Evolutionary conservation across 2,888 invertebrate species (phyloP), one percentile per base, ranked within the genome.

Genomic region (Ormia ochracea): DNA sequence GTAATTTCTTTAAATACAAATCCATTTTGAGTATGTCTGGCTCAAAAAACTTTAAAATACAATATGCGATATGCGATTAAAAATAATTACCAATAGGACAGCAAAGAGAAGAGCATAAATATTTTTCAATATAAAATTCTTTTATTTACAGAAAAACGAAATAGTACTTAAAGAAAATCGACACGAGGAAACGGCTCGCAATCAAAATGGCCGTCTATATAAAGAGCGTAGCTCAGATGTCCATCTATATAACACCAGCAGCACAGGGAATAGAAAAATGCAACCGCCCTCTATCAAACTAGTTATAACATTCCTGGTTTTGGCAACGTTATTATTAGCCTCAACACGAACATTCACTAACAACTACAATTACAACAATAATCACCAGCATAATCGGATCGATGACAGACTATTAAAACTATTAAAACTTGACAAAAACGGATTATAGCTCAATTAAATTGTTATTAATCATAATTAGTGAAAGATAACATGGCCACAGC

Each of bases 201-300:
- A 89, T 85, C 89, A 88, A 83, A 89, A 89, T 81, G 89, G 89
- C 0, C 87, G 89, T 23, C 85, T 89, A 4, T 89, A 88, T 79
- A 89, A 89, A 78, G 88, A 88, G 48, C 87, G 87, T 21, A 83
- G 83, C 77, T 83, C 84, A 63, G 87, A 88, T 52, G 69, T 85
- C 36, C 85, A 84, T 38, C 73, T 84, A 19, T 84, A 83, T 56
- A 88, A 83, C 56, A 83, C 84, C 23, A 73, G 82, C 65, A 78
- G 72, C 38, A 65, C 63, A 63, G 81, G 63, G 36, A 63, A 56
- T 43, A 52, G 33, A 56, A 77, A 28, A 21, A 68, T 75, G 52
- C 31, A 75, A 66, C 77, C 54, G 70, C 68, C 76, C 58, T 70
- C 73, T 66, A 85, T 84, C 77, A 85, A 81, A 82, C 82, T 83